Evolutionary conservation across 2,797 vertebrate genomes (phyloP).

Genomic region (Thripadectes ignobilis): DNA sequence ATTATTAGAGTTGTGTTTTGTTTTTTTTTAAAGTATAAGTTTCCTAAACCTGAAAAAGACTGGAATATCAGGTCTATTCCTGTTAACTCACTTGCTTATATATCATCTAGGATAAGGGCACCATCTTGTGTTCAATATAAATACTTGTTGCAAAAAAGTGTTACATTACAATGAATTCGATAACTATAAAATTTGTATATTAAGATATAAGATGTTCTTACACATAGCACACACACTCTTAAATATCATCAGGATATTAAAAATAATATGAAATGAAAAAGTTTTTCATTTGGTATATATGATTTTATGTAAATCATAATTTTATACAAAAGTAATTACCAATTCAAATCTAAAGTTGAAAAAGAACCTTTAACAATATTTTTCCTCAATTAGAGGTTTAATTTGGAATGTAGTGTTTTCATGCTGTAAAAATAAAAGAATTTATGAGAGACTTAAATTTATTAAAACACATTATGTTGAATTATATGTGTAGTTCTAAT

Average conservation of each 20-base stretch:
- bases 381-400: not conserved
- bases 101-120: conserved; percentile 22
- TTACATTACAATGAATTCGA: not conserved
- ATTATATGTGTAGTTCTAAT: not conserved
- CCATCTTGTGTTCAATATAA: conserved; percentile 63
- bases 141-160: not conserved
- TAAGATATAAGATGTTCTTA: not conserved
- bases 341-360: not conserved
- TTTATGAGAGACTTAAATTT: not conserved
- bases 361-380: not conserved
- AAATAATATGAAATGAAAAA: not conserved
- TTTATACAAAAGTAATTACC: not conserved
- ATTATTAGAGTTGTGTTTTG: not conserved
- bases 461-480: not conserved
- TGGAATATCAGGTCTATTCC: not conserved
- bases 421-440: not conserved
- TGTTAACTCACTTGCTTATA: not conserved
- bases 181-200: not conserved
- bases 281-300: not conserved
- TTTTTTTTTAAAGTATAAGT: not conserved
- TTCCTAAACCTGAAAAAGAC: not conserved
- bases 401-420: not conserved
- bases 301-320: not conserved
- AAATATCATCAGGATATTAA: not conserved
- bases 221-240: not conserved